Conservation (phyloP, 2,888 invertebrate genomes). For the Epirrita christyi region DNA sequence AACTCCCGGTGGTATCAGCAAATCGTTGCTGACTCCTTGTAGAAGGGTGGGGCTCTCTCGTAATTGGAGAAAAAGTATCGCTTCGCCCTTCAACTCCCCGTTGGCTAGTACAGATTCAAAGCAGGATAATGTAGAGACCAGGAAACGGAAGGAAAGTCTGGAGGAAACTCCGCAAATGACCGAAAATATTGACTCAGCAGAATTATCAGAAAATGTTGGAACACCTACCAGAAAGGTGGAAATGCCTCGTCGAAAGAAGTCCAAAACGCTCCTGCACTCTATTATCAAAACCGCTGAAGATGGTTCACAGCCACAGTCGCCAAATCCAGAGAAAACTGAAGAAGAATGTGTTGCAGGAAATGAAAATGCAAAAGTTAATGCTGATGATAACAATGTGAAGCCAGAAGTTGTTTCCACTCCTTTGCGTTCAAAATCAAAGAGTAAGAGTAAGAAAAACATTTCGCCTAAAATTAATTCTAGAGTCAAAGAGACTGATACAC, state of each 20-base stretch:
- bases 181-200: conserved; percentile 8
- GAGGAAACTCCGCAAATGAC: conserved; percentile 39
- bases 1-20: conserved; percentile 80
- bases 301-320: conserved; percentile 3
- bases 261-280: conserved; percentile 52
- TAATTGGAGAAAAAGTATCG: conserved; percentile 66
- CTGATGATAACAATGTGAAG: not conserved
- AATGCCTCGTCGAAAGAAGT: conserved; percentile 59
- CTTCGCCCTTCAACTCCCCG: conserved; percentile 75
- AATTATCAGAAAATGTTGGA: conserved; percentile 31
- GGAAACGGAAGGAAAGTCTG: conserved; percentile 55
- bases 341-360: conserved; percentile 36
- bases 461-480: conserved; percentile 10
- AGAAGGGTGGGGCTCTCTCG: conserved; percentile 81
- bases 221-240: conserved; percentile 58
- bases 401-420: conserved; percentile 38
- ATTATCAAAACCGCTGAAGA: conserved; percentile 29
- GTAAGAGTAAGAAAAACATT: conserved; percentile 36
- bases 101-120: conserved; percentile 44
- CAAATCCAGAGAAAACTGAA: not conserved
- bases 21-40: conserved; percentile 80
- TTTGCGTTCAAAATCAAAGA: conserved; percentile 45
- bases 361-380: conserved; percentile 1
- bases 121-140: conserved; percentile 45
- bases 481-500: not conserved